Evolutionary conservation across 2,888 invertebrate species (phyloP).

Genomic region (Polymixis lichenea): DNA sequence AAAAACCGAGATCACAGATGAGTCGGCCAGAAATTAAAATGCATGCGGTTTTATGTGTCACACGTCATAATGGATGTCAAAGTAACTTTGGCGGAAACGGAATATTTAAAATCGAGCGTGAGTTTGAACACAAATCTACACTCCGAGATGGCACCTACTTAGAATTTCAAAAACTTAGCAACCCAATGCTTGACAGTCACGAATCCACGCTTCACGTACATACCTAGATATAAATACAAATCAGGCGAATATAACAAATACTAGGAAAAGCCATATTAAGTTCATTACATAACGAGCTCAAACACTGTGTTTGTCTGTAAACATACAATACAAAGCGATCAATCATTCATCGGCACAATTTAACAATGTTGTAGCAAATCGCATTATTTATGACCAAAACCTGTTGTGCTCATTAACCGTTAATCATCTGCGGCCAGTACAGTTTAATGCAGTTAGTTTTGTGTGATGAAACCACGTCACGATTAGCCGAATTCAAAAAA

Average conservation of each 20-base stretch:
- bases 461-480: background rate
- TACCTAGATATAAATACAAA: background rate
- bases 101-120: slow-evolving; percentile 37
- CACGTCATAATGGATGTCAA: slow-evolving; percentile 7
- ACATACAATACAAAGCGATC: slow-evolving; percentile 23
- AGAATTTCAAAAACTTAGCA: background rate
- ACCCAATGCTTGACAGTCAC: background rate
- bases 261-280: background rate
- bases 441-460: slow-evolving; percentile 27
- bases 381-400: slow-evolving; percentile 61
- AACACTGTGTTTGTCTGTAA: slow-evolving; percentile 18
- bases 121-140: background rate
- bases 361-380: slow-evolving; percentile 44
- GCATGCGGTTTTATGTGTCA: slow-evolving; percentile 13
- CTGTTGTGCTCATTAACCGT: slow-evolving; percentile 59
- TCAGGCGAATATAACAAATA: background rate
- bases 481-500: background rate
- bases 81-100: slow-evolving; percentile 31
- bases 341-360: slow-evolving; percentile 51
- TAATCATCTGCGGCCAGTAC: slow-evolving; percentile 22
- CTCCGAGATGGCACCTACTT: background rate
- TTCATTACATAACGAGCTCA: background rate
- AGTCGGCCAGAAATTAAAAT: slow-evolving; percentile 6
- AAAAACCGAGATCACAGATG: background rate
- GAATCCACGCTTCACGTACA: background rate